Base-by-base conservation (phyloP, 2,113 vertebrate species). In the Tyto alba region DNA sequence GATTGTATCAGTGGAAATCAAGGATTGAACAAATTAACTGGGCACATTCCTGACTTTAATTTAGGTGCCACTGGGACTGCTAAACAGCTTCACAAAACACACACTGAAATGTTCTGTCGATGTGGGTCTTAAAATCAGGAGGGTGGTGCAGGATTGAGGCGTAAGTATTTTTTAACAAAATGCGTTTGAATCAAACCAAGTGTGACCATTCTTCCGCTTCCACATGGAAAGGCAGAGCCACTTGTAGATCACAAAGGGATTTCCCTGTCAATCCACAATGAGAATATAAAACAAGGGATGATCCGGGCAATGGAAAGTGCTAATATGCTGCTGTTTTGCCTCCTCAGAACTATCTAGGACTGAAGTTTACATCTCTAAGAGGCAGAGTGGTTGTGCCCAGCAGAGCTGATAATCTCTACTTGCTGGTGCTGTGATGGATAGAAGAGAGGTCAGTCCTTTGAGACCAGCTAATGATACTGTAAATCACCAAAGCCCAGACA, bases 401-500 rank as follows among this genome's bases (percentile, higher is more conserved):
- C 13, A 25, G 86, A 94, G 88, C 38, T 59, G 79, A 90, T 87
- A 74, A 74, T 76, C 90, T 94, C 59, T 75, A 71, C 90, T 92
- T 77, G 84, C 84, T 45, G 43, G 47, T 17, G 30, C 96, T 87
- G 94, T 98, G 98, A 98, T 98, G 98, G 98, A 98, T 97, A 93
- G 95, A 80, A 80, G 88, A 90, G 73, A 88, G 91, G 78, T 93
- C 59, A 40, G 64, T 86, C 93, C 85, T 94, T 90, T 60, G 93
- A 89, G 89, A 89, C 67, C 36, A 72, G 93, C 95, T 98, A 98
- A 98, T 97, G 97, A 98, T 97, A 97, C 97, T 98, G 98, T 98
- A 99, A 99, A 98, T 98, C 98, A 98, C 96, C 97, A 93, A 94
- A 94, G 96, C 69, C 87, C 89, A 67, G 88, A 96, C 95, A 81